Conservation (phyloP, 2,797 vertebrate genomes). For the Sebastiscus tertius region DNA sequence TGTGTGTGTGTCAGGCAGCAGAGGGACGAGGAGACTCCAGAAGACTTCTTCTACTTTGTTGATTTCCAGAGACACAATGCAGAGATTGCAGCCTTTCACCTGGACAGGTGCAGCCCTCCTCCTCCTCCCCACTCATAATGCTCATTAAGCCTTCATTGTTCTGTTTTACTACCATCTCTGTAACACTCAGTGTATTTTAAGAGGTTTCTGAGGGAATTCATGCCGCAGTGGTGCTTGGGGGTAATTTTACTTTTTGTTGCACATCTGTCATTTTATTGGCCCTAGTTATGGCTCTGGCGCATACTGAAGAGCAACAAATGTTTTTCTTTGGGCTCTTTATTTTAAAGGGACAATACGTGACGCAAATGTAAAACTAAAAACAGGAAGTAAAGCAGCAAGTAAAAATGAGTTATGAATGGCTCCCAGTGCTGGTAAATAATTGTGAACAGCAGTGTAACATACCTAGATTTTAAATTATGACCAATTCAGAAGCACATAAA, state of each 20-base stretch:
- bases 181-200: background rate
- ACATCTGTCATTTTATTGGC: slow-evolving; percentile 45
- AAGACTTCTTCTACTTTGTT: slow-evolving; percentile 94
- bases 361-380: background rate
- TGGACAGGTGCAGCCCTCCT: slow-evolving; percentile 89
- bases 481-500: background rate
- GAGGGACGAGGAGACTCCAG: slow-evolving; percentile 91
- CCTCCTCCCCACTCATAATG: background rate
- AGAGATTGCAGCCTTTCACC: slow-evolving; percentile 96
- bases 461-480: background rate
- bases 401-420: background rate
- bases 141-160: background rate
- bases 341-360: background rate
- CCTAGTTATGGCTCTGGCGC: background rate
- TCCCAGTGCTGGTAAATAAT: background rate
- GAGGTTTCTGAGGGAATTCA: background rate
- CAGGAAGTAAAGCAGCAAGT: background rate
- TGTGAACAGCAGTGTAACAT: background rate
- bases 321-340: background rate
- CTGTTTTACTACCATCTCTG: background rate
- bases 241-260: slow-evolving; percentile 21
- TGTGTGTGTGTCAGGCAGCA: slow-evolving; percentile 85
- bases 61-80: slow-evolving; percentile 97
- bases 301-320: background rate
- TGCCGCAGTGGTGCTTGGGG: background rate